phyloP scores from a whole-genome alignment of 2,113 vertebrate species.

The Pterophyllum scalare region DNA sequence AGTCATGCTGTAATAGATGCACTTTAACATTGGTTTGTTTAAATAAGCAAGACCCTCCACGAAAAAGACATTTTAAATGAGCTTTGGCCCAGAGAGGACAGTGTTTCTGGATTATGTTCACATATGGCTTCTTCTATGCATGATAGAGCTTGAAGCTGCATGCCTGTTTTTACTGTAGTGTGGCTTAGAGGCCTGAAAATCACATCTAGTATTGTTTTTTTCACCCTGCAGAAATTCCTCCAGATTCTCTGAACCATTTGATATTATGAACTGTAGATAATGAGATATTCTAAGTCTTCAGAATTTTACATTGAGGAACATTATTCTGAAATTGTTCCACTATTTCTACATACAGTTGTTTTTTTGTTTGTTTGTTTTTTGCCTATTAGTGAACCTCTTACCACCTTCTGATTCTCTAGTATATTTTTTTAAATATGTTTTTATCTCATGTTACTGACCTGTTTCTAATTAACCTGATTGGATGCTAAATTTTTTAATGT shows the following conservation, averaged over 20 bases:
- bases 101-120: not conserved
- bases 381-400: not conserved
- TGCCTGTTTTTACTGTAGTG: not conserved
- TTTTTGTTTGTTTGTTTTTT: not conserved
- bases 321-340: not conserved
- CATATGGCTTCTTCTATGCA: not conserved
- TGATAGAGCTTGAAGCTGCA: not conserved
- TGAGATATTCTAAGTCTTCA: not conserved
- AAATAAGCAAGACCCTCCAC: not conserved
- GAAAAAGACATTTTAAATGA: not conserved
- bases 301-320: not conserved
- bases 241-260: not conserved
- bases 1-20: not conserved
- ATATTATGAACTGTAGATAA: not conserved
- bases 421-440: too few relatives aligned
- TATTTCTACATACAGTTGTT: not conserved
- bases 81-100: not conserved
- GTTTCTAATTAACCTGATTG: rapidly evolving
- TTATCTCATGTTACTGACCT: not conserved
- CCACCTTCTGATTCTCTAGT: not conserved
- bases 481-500: not conserved
- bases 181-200: not conserved
- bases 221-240: not conserved
- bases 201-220: not conserved
- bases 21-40: not conserved